Percentiles rank a stretch among this genome's conserved stretches.
phyloP scores from a whole-genome alignment of 2,888 invertebrate genomes.

The Nezara viridula region DNA sequence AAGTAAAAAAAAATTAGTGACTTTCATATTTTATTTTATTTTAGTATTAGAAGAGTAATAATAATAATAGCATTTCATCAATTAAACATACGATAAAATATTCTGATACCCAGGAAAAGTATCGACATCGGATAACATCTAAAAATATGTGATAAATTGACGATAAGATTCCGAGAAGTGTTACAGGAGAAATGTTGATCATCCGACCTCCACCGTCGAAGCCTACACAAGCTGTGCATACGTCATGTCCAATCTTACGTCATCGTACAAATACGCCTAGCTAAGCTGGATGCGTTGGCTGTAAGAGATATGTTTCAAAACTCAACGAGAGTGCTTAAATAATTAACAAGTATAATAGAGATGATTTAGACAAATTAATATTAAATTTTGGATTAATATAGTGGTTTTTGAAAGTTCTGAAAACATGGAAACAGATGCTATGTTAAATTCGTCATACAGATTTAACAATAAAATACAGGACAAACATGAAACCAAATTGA shows the following conservation, averaged over 20 bases:
- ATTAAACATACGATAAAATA: too few species aligned
- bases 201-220: neutral
- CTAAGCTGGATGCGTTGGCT: neutral
- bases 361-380: neutral
- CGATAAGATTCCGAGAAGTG: neutral
- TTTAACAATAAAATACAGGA: too few species aligned
- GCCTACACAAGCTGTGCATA: neutral
- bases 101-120: neutral
- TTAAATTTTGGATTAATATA: too few species aligned
- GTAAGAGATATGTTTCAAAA: neutral
- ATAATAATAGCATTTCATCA: too few species aligned
- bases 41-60: too few species aligned
- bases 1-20: too few species aligned
- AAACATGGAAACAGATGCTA: too few species aligned
- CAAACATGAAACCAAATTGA: too few species aligned
- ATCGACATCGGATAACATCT: neutral
- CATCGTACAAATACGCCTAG: neutral
- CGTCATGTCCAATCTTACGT: neutral
- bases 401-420: neutral
- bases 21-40: too few species aligned
- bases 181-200: neutral
- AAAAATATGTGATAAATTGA: neutral
- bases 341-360: neutral
- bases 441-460: too few species aligned
- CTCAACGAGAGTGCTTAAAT: neutral